phyloP scores from a whole-genome alignment of 2,888 invertebrate species.

The Andricus curvator region DNA sequence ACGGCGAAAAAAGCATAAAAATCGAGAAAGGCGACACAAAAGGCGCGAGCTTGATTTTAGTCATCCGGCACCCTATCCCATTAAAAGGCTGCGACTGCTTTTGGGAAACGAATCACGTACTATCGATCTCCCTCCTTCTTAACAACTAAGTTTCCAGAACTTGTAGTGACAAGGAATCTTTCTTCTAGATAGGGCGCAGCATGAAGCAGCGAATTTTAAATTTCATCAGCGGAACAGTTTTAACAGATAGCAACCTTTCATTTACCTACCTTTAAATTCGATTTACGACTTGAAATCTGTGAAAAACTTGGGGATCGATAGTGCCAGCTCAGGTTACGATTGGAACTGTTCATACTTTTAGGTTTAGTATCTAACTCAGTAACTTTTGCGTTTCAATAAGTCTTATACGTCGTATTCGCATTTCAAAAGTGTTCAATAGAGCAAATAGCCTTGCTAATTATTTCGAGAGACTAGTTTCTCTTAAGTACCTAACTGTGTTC shows the following conservation, averaged over 20 bases:
- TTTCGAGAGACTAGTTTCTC: background rate
- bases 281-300: conserved; percentile 12
- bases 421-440: conserved; percentile 29
- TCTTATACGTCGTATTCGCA: background rate
- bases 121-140: conserved; percentile 90
- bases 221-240: conserved; percentile 7
- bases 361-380: background rate
- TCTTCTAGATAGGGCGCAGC: conserved; percentile 28
- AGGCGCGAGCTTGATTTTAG: conserved; percentile 78
- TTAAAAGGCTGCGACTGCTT: conserved; percentile 92
- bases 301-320: background rate
- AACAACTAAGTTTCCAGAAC: conserved; percentile 63
- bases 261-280: background rate
- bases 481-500: conserved; percentile 31
- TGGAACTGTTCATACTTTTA: conserved; percentile 6
- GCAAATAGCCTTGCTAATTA: background rate
- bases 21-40: conserved; percentile 83
- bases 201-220: conserved; percentile 16
- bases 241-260: background rate
- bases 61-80: conserved; percentile 85
- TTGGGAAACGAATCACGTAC: conserved; percentile 94
- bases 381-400: background rate
- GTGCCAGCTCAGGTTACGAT: conserved; percentile 17
- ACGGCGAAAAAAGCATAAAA: conserved; percentile 81
- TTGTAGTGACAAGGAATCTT: conserved; percentile 20